Percentiles rank a stretch among this genome's conserved stretches.
phyloP scores from a whole-genome alignment of 2,113 vertebrate genomes.

The Choloepus hoffmanni region DNA sequence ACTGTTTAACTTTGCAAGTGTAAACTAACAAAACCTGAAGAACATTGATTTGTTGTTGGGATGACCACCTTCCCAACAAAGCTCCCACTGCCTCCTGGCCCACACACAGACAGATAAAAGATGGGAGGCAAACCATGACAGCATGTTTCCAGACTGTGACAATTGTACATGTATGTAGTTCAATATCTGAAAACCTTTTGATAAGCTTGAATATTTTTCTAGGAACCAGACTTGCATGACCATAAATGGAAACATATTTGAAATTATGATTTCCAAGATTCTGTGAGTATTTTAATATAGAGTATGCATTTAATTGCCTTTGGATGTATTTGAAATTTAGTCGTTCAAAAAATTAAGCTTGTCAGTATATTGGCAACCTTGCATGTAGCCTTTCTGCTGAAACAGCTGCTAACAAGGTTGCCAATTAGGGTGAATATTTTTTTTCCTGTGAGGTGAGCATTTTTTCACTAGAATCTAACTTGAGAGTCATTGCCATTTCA shows the following conservation, averaged over 20 bases:
- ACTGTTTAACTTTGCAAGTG: background rate
- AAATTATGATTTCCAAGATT: background rate
- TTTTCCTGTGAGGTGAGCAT: background rate
- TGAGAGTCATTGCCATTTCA: background rate
- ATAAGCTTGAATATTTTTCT: background rate
- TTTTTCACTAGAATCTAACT: background rate
- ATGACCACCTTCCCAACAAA: rapidly evolving
- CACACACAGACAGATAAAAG: background rate
- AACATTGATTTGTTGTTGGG: too few relatives aligned
- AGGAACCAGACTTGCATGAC: background rate
- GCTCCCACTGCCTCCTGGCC: background rate
- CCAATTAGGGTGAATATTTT: background rate
- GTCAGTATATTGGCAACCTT: background rate
- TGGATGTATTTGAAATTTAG: background rate
- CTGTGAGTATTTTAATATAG: background rate
- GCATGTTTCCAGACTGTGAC: background rate
- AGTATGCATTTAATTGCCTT: background rate
- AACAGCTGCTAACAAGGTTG: background rate
- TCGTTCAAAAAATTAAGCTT: background rate
- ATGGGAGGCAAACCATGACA: rapidly evolving
- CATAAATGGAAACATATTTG: background rate
- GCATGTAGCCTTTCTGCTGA: background rate
- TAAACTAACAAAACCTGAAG: background rate
- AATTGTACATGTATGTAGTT: background rate
- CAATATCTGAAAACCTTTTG: background rate